These are phyloP conservation scores for Brachirus orientalis DNA, from an alignment of 2,113 vertebrate genomes.

Conservation along the genomic window DNA sequence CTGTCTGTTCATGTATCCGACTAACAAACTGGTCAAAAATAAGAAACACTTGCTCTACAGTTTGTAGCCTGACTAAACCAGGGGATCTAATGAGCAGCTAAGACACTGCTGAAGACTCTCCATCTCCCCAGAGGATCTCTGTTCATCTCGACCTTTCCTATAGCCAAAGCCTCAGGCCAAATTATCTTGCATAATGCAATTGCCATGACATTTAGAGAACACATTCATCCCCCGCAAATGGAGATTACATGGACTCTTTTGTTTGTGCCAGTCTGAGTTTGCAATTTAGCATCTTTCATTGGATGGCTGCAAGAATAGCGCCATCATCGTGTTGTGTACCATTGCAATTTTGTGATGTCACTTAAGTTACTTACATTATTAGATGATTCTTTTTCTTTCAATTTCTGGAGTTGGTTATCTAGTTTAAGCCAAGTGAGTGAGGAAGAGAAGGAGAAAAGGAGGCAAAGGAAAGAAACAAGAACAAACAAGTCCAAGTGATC, in stretches of 20 bases:
- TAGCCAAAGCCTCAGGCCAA: slow-evolving; percentile 19
- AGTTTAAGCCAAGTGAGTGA: no score
- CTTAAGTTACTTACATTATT: no score
- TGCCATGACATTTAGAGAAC: slow-evolving; percentile 49
- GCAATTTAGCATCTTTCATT: slow-evolving; percentile 40
- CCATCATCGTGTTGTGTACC: not conserved
- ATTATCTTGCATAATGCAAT: slow-evolving; percentile 46
- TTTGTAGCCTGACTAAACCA: slow-evolving; percentile 13
- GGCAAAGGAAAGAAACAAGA: no score
- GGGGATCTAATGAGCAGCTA: slow-evolving; percentile 31
- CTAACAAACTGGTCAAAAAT: not conserved
- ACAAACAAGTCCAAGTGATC: not conserved
- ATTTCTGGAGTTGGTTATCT: not conserved
- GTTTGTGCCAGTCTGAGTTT: slow-evolving; percentile 26
- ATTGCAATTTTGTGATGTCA: not conserved
- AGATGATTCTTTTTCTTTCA: not conserved
- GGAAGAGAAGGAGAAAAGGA: no score
- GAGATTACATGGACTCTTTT: slow-evolving; percentile 19
- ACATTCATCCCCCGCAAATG: slow-evolving; percentile 40
- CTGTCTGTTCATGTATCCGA: slow-evolving; percentile 7
- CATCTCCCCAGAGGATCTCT: slow-evolving; percentile 10
- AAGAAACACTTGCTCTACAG: not conserved
- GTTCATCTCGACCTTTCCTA: slow-evolving; percentile 46
- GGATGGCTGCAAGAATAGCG: not conserved
- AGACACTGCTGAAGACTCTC: slow-evolving; percentile 26